phyloP scores from a whole-genome alignment of 35 echinoderm and acorn worm genomes.

The Lytechinus variegatus region DNA sequence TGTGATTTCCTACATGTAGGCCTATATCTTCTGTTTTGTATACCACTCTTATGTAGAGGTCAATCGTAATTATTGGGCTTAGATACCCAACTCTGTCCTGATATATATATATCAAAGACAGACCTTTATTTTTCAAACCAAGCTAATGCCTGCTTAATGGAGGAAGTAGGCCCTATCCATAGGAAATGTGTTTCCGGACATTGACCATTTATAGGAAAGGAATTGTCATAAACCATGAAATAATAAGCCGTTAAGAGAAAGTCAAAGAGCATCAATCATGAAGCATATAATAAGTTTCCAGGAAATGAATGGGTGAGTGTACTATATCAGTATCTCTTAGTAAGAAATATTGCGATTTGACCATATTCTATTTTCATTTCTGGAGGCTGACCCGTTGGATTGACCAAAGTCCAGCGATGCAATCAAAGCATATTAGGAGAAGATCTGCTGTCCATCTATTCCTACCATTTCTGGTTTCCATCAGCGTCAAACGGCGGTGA shows the following conservation, averaged over 20 bases:
- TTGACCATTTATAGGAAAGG: neutral
- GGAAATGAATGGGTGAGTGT: neutral
- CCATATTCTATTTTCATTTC: neutral
- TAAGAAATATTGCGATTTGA: neutral
- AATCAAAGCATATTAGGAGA: neutral
- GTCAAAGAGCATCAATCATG: neutral
- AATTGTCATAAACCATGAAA: conserved; percentile 14
- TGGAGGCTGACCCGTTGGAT: neutral
- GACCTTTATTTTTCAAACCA: neutral
- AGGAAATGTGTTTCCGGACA: neutral
- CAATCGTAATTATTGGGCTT: too few relatives aligned
- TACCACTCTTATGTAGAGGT: too few relatives aligned
- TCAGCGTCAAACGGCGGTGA: neutral
- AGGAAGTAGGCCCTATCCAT: neutral
- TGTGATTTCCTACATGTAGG: too few relatives aligned
- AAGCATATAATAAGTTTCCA: neutral
- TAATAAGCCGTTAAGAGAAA: neutral
- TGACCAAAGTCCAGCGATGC: neutral
- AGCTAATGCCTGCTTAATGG: neutral
- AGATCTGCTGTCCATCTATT: neutral
- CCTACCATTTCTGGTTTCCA: neutral
- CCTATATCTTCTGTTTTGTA: too few relatives aligned
- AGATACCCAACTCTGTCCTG: too few relatives aligned
- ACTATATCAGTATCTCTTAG: neutral
- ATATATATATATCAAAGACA: too few relatives aligned